These are phyloP conservation scores for Itoplectis maculator DNA, from an alignment of 2,888 invertebrate genomes.

Conservation along the genomic window DNA sequence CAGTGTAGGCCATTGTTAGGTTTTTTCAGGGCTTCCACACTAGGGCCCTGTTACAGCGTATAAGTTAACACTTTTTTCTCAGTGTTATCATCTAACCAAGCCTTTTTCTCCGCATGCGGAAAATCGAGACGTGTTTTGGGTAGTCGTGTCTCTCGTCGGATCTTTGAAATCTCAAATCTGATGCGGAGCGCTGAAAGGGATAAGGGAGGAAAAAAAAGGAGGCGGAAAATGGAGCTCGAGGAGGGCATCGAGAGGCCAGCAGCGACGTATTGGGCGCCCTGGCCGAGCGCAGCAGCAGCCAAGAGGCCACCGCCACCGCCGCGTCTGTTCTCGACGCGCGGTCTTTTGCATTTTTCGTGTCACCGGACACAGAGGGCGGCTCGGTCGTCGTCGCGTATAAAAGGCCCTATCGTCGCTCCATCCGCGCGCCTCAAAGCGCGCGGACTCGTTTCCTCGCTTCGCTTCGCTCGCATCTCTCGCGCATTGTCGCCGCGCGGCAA, in stretches of 20 bases:
- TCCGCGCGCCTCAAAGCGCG: slow-evolving; percentile 12
- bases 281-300: neutral
- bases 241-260: too few species aligned
- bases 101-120: too few species aligned
- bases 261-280: slow-evolving; percentile 19
- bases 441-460: neutral
- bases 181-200: slow-evolving; percentile 30
- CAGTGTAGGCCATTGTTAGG: too few species aligned
- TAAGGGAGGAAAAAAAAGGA: slow-evolving; percentile 24
- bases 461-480: neutral
- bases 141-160: slow-evolving; percentile 27
- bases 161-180: slow-evolving; percentile 19
- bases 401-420: slow-evolving; percentile 14
- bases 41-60: too few species aligned
- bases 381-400: slow-evolving; percentile 17
- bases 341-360: slow-evolving; percentile 49
- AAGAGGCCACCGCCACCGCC: too few species aligned
- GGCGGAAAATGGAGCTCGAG: neutral
- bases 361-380: slow-evolving; percentile 18
- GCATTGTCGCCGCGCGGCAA: neutral
- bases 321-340: slow-evolving; percentile 2
- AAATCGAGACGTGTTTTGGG: slow-evolving; percentile 32
- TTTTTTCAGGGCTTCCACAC: too few species aligned
- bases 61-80: too few species aligned
- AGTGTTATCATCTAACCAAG: too few species aligned